These are phyloP conservation scores for Hydractinia echinata DNA, from an alignment of 30 jellyfish, hydroid and myxozoan genomes.

Conservation along the genomic window DNA sequence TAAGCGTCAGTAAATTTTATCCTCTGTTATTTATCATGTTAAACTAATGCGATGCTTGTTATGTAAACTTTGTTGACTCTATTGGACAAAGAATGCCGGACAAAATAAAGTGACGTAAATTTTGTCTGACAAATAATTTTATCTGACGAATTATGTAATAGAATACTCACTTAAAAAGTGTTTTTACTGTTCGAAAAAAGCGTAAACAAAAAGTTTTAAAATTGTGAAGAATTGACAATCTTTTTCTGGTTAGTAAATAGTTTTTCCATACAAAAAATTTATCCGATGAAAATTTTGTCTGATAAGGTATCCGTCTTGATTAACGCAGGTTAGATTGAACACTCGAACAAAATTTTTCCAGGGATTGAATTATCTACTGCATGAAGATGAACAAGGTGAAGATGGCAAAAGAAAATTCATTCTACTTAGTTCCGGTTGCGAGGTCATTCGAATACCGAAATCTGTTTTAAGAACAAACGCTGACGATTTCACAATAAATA, in stretches of 20 bases:
- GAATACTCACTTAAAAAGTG: no score
- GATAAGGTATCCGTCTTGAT: neutral
- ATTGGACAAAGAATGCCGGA: neutral
- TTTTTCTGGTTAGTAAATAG: neutral
- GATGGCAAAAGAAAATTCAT: slow-evolving; percentile 19
- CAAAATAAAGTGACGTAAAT: no score
- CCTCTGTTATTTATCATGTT: neutral
- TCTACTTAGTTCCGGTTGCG: slow-evolving; percentile 38
- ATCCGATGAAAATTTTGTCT: neutral
- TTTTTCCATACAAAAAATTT: neutral
- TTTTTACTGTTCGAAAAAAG: no score
- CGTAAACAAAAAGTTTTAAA: no score
- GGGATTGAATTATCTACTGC: slow-evolving; percentile 28
- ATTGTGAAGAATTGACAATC: no score
- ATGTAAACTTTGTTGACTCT: neutral
- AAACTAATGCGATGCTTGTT: neutral
- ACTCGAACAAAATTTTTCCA: neutral
- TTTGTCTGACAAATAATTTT: no score
- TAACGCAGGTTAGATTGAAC: neutral
- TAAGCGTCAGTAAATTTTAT: no score
- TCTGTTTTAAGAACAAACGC: slow-evolving; percentile 5
- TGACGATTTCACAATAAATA: slow-evolving; percentile 6
- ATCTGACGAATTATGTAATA: no score
- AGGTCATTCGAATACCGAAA: slow-evolving; percentile 25
- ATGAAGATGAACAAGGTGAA: slow-evolving; percentile 23